phyloP scores from a whole-genome alignment of 2,113 vertebrate species.

The Neoarius graeffei region DNA sequence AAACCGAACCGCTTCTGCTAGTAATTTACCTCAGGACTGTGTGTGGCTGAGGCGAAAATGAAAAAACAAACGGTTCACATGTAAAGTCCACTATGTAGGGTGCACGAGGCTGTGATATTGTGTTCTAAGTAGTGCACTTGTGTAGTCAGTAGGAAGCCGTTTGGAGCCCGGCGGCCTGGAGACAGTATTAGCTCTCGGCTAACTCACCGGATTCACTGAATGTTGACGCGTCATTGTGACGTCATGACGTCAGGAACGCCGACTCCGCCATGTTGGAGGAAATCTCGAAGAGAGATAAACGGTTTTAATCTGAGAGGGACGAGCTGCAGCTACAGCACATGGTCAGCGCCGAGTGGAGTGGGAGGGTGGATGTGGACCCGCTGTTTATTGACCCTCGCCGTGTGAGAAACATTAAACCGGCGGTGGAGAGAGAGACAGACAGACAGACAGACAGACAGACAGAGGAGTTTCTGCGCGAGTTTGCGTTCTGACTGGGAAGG shows the following conservation, averaged over 20 bases:
- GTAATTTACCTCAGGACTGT: neutral
- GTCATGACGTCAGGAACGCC: constrained; percentile 57
- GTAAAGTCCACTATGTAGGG: neutral
- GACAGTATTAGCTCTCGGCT: neutral
- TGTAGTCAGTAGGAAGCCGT: neutral
- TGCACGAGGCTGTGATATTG: rapidly evolving
- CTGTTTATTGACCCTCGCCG: constrained; percentile 11
- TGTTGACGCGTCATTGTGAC: constrained; percentile 40
- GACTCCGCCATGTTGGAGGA: constrained; percentile 76
- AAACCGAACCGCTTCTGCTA: neutral
- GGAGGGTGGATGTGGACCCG: neutral
- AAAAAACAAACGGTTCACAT: neutral
- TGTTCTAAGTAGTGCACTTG: neutral
- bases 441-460: neutral
- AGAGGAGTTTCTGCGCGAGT: neutral
- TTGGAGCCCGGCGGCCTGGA: neutral
- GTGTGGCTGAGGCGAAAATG: neutral
- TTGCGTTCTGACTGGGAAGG: constrained; percentile 16
- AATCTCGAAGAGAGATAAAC: constrained; percentile 70
- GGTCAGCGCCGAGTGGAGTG: neutral
- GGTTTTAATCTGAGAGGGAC: constrained; percentile 68
- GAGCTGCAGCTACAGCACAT: constrained; percentile 20
- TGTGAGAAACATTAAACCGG: neutral
- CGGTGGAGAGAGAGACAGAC: neutral
- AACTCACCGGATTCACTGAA: too few species aligned